Evolutionary conservation across 2,797 vertebrate genomes (phyloP), one percentile per base, ranked within the genome.

Genomic region (Pangasius krempfi): DNA sequence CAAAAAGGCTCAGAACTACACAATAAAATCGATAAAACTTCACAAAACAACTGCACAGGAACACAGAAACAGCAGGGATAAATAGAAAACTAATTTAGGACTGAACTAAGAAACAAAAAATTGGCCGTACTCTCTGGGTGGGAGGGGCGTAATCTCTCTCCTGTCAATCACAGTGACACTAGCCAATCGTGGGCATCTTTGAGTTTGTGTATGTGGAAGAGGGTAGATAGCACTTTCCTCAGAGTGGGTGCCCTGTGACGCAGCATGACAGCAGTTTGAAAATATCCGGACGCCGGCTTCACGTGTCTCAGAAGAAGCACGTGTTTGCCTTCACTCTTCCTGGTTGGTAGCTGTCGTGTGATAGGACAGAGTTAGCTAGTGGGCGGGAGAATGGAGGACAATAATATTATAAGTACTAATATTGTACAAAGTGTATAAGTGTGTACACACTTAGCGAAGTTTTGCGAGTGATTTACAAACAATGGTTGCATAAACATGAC

Each of bases 131-230:
- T 20, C 44, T 76, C 8, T 10, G 7, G 25, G 52, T 33, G 76
- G 78, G 52, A 5, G 79, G 54, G 33, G 30, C 54, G 4, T 81
- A 22, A 40, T 60, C 20, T 7, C 52, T 56, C 79, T 14, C 79
- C 79, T 81, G 79, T 81, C 54, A 80, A 25, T 80, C 78, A 80
- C 75, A 78, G 13, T 52, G 47, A 50, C 16, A 4, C 76, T 20
- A 80, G 22, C 50, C 50, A 22, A 56, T 78, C n/a, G 18, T 75
- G 72, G 16, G 16, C 14, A 33, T 37, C 20, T 37, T 33, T 58
- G 33, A 60, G 56, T 5, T 13, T 6, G 12, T 56, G 22, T 37
- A 80, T 33, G 18, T 4, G 2, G 18, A 81, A 54, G 20, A 58
- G 52, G 16, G 33, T 3, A 79, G 47, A 30, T 27, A 33, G 16